phyloP scores from a whole-genome alignment of 2,888 invertebrate genomes.

The Pristionchus arcanus region DNA sequence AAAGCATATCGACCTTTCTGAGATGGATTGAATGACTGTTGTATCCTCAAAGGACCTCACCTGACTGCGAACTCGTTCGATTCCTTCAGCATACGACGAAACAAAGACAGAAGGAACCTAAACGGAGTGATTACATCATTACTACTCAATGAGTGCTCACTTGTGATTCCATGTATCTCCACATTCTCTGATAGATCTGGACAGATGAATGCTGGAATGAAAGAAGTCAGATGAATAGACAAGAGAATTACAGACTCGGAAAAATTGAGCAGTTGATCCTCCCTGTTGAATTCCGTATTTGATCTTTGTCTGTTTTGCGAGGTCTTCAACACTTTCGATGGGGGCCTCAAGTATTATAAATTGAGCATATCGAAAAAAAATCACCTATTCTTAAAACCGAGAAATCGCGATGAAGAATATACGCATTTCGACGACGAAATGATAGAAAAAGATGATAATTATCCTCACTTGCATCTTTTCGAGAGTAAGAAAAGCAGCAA shows the following conservation, averaged over 20 bases:
- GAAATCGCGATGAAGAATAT: too few relatives aligned
- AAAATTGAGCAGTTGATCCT: slow-evolving; percentile 91
- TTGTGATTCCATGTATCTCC: slow-evolving; percentile 92
- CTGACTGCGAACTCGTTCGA: slow-evolving; percentile 67
- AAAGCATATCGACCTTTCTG: slow-evolving; percentile 85
- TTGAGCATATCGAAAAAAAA: too few relatives aligned
- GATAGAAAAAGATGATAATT: background rate
- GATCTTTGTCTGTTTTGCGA: slow-evolving; percentile 93
- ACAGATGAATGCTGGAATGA: slow-evolving; percentile 88
- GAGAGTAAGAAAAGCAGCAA: slow-evolving; percentile 98
- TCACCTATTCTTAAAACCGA: too few relatives aligned
- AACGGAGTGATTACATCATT: background rate
- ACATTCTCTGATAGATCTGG: slow-evolving; percentile 92
- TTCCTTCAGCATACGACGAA: slow-evolving; percentile 83
- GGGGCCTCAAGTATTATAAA: slow-evolving; percentile 87
- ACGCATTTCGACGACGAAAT: slow-evolving; percentile 80
- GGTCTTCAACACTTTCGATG: slow-evolving; percentile 93
- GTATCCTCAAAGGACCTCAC: slow-evolving; percentile 8
- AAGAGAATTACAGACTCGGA: slow-evolving; percentile 83
- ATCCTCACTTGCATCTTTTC: slow-evolving; percentile 87
- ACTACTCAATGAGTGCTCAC: background rate
- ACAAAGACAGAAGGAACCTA: slow-evolving; percentile 86
- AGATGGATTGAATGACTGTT: background rate
- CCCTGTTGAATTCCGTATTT: slow-evolving; percentile 88
- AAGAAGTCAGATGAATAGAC: background rate